Base-by-base conservation (phyloP, 2,888 invertebrate species). In the Ochlodes sylvanus region DNA sequence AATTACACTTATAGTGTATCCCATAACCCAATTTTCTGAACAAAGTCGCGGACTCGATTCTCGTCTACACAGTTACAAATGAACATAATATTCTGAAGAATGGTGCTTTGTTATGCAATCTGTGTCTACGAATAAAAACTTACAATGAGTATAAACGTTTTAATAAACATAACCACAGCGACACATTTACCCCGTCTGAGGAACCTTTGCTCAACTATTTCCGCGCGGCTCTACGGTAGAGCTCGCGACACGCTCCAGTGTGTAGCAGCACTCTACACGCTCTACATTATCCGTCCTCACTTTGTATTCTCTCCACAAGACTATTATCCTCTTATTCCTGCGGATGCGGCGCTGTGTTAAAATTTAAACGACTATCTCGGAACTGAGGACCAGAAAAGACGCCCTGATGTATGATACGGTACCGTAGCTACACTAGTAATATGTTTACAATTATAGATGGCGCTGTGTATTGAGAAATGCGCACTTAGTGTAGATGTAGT, bases 321-420 rank as follows among this genome's bases (percentile, higher is more conserved):
- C 50, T 50, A 50, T 50, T 50, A 50, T 50, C 50, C 50, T 50
- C 50, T 50, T 50, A 50, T 50, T 50, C 50, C 50, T 50, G 50
- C 50, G 19, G 12, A 47, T 47, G 15, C 17, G 44, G 17, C 50
- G 50, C 50, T 50, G 19, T 50, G 50, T 50, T 50, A 50, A 50
- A 50, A 50, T 50, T 50, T 50, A 50, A 50, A 50, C 50, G 50
- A 50, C 50, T 19, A 47, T 47, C 47, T 47, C 17, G 17, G 47
- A 47, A 17, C 50, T 50, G 19, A 19, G 50, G 19, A 50, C 19
- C 50, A 19, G 50, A 50, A 50, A 19, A 50, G 50, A 19, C 19
- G 12, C 15, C 9, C 9, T 38, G 44, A 47, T 17, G 17, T 47
- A 47, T 17, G 50, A 44, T n/a, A 19, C 12, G 6, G 42, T 14